Conservation (phyloP, 2,888 invertebrate genomes). For the Podotricha telesiphe region DNA sequence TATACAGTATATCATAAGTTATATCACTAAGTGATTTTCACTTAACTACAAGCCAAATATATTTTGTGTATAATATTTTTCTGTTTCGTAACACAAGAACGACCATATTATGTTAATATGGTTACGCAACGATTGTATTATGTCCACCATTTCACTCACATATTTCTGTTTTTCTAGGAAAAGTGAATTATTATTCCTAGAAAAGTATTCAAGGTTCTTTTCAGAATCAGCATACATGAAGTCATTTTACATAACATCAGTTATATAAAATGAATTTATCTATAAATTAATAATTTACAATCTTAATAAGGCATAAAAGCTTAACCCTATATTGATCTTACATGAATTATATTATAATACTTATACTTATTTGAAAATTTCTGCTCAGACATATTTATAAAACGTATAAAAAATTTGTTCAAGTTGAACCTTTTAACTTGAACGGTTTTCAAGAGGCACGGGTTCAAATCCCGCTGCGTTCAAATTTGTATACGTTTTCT, state of each 20-base stretch:
- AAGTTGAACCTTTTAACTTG: too few species aligned
- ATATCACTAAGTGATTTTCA: neutral
- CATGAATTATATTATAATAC: too few species aligned
- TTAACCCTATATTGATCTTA: too few species aligned
- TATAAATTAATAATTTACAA: constrained; percentile 12
- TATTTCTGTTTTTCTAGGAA: constrained; percentile 42
- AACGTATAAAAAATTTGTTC: too few species aligned
- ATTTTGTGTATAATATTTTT: constrained; percentile 6
- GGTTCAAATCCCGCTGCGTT: too few species aligned
- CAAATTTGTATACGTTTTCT: too few species aligned
- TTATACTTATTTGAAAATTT: too few species aligned
- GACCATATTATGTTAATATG: constrained; percentile 34
- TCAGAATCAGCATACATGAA: constrained; percentile 19
- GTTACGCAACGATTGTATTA: constrained; percentile 49
- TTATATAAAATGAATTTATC: too few species aligned
- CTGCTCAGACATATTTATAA: too few species aligned
- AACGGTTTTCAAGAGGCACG: too few species aligned
- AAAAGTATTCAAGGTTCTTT: constrained; percentile 34
- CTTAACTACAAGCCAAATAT: neutral
- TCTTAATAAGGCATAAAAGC: neutral
- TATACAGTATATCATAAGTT: neutral
- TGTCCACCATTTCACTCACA: constrained; percentile 46
- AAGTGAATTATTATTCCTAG: constrained; percentile 32
- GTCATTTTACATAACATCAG: constrained; percentile 1
- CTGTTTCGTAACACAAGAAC: constrained; percentile 14